Conservation (phyloP, 92 coral and sea anemone species). For the Heteractis magnifica region DNA sequence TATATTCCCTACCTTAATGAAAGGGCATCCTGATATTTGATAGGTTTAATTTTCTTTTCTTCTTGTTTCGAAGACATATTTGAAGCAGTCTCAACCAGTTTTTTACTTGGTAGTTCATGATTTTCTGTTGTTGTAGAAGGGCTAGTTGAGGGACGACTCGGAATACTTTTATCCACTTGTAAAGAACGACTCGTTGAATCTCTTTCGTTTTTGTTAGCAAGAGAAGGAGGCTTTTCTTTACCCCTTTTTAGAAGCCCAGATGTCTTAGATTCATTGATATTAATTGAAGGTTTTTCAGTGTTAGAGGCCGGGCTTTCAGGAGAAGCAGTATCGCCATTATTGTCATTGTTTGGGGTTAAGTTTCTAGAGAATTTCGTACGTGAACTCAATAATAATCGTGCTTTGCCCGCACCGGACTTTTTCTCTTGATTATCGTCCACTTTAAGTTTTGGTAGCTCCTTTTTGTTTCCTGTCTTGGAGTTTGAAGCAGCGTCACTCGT, state of each 20-base stretch:
- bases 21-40: constrained; percentile 62
- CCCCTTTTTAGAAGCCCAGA: constrained; percentile 64
- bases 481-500: constrained; percentile 15
- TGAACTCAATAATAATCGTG: constrained; percentile 31
- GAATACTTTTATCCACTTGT: background rate
- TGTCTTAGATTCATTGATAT: constrained; percentile 30
- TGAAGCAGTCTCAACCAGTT: background rate
- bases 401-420: constrained; percentile 18
- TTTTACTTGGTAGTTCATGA: background rate
- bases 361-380: constrained; percentile 77
- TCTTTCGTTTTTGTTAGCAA: constrained; percentile 12
- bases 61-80: constrained; percentile 4
- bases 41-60: constrained; percentile 36
- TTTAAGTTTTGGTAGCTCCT: constrained; percentile 35
- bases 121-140: constrained; percentile 1
- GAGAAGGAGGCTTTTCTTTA: constrained; percentile 58
- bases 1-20: constrained; percentile 61
- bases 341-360: constrained; percentile 50
- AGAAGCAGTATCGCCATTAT: constrained; percentile 28
- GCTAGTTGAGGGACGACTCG: constrained; percentile 5
- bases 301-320: constrained; percentile 9
- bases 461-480: background rate
- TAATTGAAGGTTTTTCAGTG: constrained; percentile 25
- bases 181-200: constrained; percentile 4
- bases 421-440: constrained; percentile 27